These are phyloP conservation scores for Gopherus evgoodei DNA, from an alignment of 2,113 vertebrate species.

Conservation along the genomic window DNA sequence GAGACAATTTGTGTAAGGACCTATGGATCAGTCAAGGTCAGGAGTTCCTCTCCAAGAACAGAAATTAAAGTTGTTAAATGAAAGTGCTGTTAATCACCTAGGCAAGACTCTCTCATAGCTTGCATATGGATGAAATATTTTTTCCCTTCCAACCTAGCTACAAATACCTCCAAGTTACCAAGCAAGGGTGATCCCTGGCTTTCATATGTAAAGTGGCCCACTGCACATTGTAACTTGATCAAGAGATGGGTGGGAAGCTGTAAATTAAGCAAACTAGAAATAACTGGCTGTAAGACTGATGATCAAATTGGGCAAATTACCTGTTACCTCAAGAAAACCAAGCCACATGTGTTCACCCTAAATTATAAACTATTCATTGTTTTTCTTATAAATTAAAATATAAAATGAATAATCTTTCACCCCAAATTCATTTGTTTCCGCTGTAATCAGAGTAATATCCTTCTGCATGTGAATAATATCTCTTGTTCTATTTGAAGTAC, in stretches of 20 bases:
- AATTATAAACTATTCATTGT: neutral
- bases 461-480: neutral
- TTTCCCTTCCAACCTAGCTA: neutral
- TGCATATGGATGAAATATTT: neutral
- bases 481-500: neutral
- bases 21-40: neutral
- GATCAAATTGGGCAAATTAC: neutral
- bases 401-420: neutral
- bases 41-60: neutral
- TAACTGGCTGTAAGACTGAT: neutral
- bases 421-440: neutral
- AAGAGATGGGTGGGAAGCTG: neutral
- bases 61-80: neutral
- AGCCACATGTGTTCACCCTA: neutral
- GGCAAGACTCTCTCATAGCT: neutral
- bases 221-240: neutral
- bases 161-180: neutral
- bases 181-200: neutral
- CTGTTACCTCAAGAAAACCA: neutral
- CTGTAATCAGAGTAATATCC: neutral
- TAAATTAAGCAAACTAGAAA: neutral
- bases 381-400: neutral
- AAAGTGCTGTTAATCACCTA: neutral
- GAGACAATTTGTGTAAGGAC: neutral
- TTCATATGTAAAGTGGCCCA: too few species aligned